phyloP scores from a whole-genome alignment of 2,888 invertebrate genomes.

The Chymomyza amoena region DNA sequence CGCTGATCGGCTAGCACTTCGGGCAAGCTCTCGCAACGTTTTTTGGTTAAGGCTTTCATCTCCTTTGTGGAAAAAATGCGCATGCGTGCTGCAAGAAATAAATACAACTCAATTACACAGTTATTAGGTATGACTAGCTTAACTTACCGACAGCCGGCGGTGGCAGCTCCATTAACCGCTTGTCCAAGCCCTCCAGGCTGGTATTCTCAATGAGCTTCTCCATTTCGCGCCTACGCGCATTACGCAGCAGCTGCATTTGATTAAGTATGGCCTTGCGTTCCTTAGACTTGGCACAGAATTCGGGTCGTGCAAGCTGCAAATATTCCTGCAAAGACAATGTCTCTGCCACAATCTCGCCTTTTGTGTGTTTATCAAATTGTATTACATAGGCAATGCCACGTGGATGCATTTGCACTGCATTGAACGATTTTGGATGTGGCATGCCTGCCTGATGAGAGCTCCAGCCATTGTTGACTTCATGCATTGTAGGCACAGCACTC shows the following conservation, averaged over 20 bases:
- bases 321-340: conserved; percentile 83
- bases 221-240: conserved; percentile 67
- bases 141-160: conserved; percentile 77
- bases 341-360: conserved; percentile 15
- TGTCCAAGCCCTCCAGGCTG: conserved; percentile 69
- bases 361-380: conserved; percentile 54
- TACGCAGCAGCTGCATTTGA: conserved; percentile 70
- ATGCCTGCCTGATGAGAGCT: conserved; percentile 27
- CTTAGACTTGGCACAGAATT: conserved; percentile 82
- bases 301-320: conserved; percentile 84
- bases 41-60: conserved; percentile 82
- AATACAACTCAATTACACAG: neutral
- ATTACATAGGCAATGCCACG: conserved; percentile 75
- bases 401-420: conserved; percentile 69
- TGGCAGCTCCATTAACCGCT: conserved; percentile 70
- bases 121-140: neutral
- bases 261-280: conserved; percentile 74
- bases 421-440: conserved; percentile 2
- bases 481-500: conserved; percentile 41
- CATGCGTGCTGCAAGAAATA: conserved; percentile 75
- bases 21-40: conserved; percentile 84
- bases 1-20: conserved; percentile 85
- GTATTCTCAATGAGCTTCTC: conserved; percentile 70
- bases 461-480: conserved; percentile 4
- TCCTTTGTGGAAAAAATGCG: conserved; percentile 81